Percentiles rank a stretch among this genome's conserved stretches.
Conservation (phyloP, 1,140 invertebrate species). For the Xylocopa sonorina region DNA sequence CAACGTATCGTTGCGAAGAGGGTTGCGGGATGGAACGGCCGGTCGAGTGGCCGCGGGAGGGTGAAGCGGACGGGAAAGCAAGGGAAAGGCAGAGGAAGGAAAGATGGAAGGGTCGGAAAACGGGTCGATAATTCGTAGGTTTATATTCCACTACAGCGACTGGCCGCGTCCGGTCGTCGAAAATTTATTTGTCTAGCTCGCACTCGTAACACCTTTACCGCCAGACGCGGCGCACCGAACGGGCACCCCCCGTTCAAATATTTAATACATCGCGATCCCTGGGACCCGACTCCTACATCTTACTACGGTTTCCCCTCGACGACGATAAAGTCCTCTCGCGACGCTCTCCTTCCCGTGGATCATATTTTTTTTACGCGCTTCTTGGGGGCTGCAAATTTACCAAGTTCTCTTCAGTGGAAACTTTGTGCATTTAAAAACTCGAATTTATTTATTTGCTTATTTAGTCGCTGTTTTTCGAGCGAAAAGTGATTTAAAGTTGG, state of each 20-base stretch:
- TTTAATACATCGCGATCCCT: slow-evolving; percentile 26
- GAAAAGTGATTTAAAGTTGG: neutral
- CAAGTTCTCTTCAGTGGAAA: too few species aligned
- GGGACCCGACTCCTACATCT: neutral
- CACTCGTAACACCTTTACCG: slow-evolving; percentile 49
- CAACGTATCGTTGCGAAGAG: slow-evolving; percentile 11
- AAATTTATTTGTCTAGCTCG: slow-evolving; percentile 57
- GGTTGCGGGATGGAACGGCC: neutral
- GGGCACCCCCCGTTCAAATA: slow-evolving; percentile 38
- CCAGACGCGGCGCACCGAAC: slow-evolving; percentile 7
- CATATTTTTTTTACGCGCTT: too few species aligned
- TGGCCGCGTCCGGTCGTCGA: slow-evolving; percentile 27
- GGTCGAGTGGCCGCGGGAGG: neutral
- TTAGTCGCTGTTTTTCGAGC: neutral
- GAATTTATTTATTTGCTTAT: too few species aligned
- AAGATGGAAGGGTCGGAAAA: slow-evolving; percentile 36
- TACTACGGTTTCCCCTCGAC: slow-evolving; percentile 12
- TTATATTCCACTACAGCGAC: slow-evolving; percentile 44
- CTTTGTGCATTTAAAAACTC: too few species aligned
- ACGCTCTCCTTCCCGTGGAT: too few species aligned
- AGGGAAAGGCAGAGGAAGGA: neutral
- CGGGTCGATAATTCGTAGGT: slow-evolving; percentile 59
- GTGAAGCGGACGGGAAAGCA: neutral
- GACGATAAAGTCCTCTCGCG: too few species aligned
- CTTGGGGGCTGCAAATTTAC: too few species aligned